Evolutionary conservation across 2,888 invertebrate genomes (phyloP).

Genomic region (Deroplatys truncata): DNA sequence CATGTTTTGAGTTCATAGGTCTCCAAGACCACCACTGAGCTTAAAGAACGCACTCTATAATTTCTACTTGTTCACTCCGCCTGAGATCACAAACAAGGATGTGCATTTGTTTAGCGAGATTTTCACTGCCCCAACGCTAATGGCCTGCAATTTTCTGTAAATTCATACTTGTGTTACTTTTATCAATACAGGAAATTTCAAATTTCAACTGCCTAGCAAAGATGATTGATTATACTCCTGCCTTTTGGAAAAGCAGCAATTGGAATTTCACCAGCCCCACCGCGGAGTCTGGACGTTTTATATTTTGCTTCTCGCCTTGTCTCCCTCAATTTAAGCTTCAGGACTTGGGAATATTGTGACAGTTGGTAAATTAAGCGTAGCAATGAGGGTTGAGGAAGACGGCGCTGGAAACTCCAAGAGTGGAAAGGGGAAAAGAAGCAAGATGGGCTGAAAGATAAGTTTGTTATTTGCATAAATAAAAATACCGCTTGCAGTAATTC

Average conservation of each 20-base stretch:
- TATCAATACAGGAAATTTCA: background rate
- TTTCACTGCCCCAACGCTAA: no score
- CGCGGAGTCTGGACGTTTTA: background rate
- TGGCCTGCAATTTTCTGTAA: background rate
- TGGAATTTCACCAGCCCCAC: background rate
- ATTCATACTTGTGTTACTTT: background rate
- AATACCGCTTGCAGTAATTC: no score
- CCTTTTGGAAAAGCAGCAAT: background rate
- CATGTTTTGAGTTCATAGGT: no score
- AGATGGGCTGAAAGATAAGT: background rate
- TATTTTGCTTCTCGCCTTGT: background rate
- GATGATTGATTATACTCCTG: background rate
- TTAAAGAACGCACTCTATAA: no score
- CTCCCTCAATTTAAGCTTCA: background rate
- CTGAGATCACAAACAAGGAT: no score
- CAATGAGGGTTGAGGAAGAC: background rate
- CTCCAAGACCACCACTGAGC: no score
- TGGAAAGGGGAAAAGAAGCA: background rate
- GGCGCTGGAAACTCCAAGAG: background rate
- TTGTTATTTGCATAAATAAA: background rate
- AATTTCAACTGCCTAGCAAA: background rate
- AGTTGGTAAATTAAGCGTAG: slow-evolving; percentile 15
- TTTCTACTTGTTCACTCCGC: no score
- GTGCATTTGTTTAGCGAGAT: no score
- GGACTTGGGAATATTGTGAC: background rate